Evolutionary conservation across 1,140 invertebrate species (phyloP), one percentile per base, ranked within the genome.

Genomic region (Pachyrhynchus sulphureomaculatus): DNA sequence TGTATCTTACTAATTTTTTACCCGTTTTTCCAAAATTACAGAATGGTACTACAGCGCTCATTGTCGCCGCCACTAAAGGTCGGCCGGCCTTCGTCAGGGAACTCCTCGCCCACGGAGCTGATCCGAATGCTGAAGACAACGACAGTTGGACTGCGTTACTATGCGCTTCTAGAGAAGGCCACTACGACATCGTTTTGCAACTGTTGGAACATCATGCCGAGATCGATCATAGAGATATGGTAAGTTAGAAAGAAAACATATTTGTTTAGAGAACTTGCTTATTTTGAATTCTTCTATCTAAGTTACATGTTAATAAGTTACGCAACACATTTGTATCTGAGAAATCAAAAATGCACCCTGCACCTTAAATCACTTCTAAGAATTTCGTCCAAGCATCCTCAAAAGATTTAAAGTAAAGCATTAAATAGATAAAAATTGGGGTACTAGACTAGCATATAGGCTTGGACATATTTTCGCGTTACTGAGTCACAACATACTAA

Each of bases 141-240:
- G 96, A 99, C 75, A 91, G 92, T 66, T 99, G 96, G 96, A 92
- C 90, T 23, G 85, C 95, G 2, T 76, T 99, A 33, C 79, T 96
- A 37, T 92, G 91, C 77, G 94, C 95, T 9, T 84, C 95, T 0
- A 95, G 95, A 70, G 90, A 92, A 72, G 96, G 96, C 0, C 86
- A 93, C 76, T 79, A 86, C 15, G 87, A 93, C 60, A 85, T 96
- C 41, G 91, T 91, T 18, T 78, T 86, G 47, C 85, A 94, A 68
- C 78, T 99, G 6, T 73, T 98, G 4, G 93, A 97, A 65, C 88
- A 92, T 76, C 90, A 90, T 21, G 93, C 93, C 1, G 78, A 85
- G 37, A 84, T 98, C 41, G 93, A 99, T 72, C 91, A 96, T 65
- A 86, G 90, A 67, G 96, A 99, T 76, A 89, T 95, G 85, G 95